A percentile compares a stretch with the other conserved stretches of the same genome.
phyloP scores from a whole-genome alignment of 1,140 invertebrate species.

The Argopecten irradians region DNA sequence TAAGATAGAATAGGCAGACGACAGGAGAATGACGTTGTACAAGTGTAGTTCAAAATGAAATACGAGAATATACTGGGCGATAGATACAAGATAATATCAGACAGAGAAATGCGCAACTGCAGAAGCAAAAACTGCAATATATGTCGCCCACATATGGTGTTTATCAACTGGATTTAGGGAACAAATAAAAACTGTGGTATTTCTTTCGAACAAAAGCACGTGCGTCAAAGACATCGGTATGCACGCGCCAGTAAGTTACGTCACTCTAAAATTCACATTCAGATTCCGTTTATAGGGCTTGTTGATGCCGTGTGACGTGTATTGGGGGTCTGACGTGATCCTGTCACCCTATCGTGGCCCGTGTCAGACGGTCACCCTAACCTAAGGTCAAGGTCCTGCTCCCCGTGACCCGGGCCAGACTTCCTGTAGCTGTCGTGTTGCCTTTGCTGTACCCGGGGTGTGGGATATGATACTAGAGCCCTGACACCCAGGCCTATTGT shows the following conservation, averaged over 20 bases:
- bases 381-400: constrained; percentile 13
- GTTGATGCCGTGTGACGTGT: neutral
- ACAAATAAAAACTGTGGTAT: neutral
- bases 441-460: neutral
- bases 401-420: neutral
- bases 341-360: neutral
- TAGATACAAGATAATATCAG: too few species aligned
- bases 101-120: too few species aligned
- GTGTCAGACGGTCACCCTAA: neutral
- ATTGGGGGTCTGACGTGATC: neutral
- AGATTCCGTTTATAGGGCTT: neutral
- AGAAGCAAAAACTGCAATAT: neutral
- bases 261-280: neutral
- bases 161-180: neutral
- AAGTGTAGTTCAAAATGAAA: too few species aligned
- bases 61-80: too few species aligned
- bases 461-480: neutral
- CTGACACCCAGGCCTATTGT: neutral
- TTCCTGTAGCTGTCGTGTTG: neutral
- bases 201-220: neutral
- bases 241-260: neutral
- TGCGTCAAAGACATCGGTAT: neutral
- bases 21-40: too few species aligned
- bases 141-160: neutral
- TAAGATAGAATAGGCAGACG: too few species aligned